Base-by-base conservation (phyloP, 2,888 invertebrate species). In the Drosophila subquinaria region DNA sequence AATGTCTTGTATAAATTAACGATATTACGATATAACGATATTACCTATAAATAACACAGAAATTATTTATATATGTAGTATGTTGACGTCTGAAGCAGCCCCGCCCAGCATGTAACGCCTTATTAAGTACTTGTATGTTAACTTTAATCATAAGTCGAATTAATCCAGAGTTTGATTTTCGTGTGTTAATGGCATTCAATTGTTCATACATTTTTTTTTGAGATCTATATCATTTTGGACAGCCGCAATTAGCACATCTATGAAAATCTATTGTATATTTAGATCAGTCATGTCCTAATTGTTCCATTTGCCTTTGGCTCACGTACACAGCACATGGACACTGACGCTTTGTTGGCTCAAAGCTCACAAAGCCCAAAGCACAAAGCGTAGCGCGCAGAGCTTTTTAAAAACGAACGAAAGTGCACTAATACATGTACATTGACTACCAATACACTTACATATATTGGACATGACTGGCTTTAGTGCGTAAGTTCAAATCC, bases 1-100 rank as follows among this genome's bases (percentile, higher is more conserved):
- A 72, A 60, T 76, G 82, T 79, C 73, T 79, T 83, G 88, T 83
- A 83, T 65, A 84, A 84, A 76, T 69, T 82, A 65, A 69, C 80
- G 62, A 67, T 85, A 62, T 62, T 57, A 51, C 50, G 50, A 47
- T 50, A 8, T 47, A 59, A 62, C 63, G 40, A 56, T 64, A 53
- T 35, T 60, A 77, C 65, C 56, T 59, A 38, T 56, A 53, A 75
- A 69, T 62, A 76, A 65, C 65, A 43, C 38, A 38, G 15, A 17
- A 61, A 53, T 67, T 59, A 73, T 77, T 68, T 73, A 68, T 47
- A 69, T 59, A 68, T 47, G 65, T 59, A 60, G 65, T 76, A 66
- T 75, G 45, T 60, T 69, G 59, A 63, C 65, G 42, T 52, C 48
- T 55, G 38, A 69, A 63, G 69, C 42, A 55, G 65, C 56, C 74